A percentile compares a stretch with the other conserved stretches of the same genome.
phyloP scores from a whole-genome alignment of 2,113 vertebrate species.

The Onychostruthus taczanowskii region DNA sequence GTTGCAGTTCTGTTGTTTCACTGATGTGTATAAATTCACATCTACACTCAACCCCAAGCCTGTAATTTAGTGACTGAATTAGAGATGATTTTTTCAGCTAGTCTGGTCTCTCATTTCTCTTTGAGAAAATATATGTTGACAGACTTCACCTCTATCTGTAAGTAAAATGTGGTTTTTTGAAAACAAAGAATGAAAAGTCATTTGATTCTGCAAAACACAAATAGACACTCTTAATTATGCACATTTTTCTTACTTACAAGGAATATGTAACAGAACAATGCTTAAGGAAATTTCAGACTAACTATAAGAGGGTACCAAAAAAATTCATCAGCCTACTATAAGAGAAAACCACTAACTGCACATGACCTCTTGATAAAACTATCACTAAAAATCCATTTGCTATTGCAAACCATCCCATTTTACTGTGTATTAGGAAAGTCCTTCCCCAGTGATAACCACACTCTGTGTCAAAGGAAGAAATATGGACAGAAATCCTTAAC shows the following conservation, averaged over 20 bases:
- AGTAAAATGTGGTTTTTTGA: background rate
- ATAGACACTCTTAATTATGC: background rate
- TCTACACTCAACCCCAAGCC: background rate
- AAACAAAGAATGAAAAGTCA: background rate
- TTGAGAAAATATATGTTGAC: background rate
- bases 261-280: background rate
- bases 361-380: background rate
- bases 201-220: background rate
- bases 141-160: background rate
- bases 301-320: background rate
- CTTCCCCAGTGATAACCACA: background rate
- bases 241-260: background rate
- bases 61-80: background rate
- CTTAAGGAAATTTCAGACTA: slow-evolving; percentile 1
- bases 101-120: background rate
- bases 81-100: background rate
- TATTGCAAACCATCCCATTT: background rate
- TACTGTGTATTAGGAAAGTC: background rate
- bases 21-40: background rate
- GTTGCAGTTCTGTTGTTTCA: background rate
- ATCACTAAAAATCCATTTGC: background rate
- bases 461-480: background rate
- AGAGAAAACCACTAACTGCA: background rate
- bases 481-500: background rate
- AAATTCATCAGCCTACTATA: background rate